phyloP scores from a whole-genome alignment of 2,888 invertebrate genomes.

The Ernsta delagoae region DNA sequence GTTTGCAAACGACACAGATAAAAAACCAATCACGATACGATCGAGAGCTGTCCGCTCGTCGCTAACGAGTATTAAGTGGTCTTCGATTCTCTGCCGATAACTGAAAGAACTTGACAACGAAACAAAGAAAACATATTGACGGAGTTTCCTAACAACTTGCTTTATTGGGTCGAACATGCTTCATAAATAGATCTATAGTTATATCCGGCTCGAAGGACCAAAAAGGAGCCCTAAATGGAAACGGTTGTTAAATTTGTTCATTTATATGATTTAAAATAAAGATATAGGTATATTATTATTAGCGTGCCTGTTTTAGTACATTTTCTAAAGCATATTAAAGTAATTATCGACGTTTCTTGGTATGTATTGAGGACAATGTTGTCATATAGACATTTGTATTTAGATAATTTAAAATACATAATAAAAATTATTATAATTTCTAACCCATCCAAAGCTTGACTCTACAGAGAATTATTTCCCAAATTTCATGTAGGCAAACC shows the following conservation, averaged over 20 bases:
- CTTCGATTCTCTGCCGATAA: conserved; percentile 4
- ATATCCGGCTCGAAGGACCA: conserved; percentile 3
- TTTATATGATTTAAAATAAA: no score
- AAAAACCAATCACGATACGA: conserved; percentile 22
- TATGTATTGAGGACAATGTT: no score
- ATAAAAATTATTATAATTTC: no score
- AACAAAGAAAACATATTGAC: background rate
- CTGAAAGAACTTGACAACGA: background rate
- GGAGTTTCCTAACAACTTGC: background rate
- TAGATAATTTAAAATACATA: no score
- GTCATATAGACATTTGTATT: no score
- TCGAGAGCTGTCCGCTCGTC: conserved; percentile 27
- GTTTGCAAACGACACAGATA: conserved; percentile 17
- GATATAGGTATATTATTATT: no score
- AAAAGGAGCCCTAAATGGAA: background rate
- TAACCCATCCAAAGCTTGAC: background rate
- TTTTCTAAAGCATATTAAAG: no score
- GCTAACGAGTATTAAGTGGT: conserved; percentile 3
- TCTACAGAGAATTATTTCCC: background rate
- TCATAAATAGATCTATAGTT: background rate
- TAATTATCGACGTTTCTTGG: no score
- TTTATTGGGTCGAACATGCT: background rate
- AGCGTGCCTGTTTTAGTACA: no score
- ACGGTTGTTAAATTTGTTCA: no score
- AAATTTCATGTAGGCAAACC: background rate